A percentile compares a stretch with the other conserved stretches of the same genome.
phyloP scores from a whole-genome alignment of 2,113 vertebrate genomes.

The Tyto alba region DNA sequence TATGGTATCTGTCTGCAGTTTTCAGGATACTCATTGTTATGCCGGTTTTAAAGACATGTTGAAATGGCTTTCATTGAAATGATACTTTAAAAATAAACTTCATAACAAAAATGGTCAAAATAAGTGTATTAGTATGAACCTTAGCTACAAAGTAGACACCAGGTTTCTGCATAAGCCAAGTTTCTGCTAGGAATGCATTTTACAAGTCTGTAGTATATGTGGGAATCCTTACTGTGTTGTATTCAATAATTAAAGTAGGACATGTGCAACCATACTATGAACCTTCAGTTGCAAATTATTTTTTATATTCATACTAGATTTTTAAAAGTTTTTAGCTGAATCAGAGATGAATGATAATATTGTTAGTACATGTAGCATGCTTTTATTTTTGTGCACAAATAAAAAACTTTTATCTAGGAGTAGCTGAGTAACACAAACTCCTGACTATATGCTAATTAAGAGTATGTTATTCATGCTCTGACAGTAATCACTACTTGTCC shows the following conservation, averaged over 20 bases:
- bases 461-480: constrained; percentile 13
- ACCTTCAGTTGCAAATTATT: neutral
- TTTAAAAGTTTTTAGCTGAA: neutral
- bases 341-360: neutral
- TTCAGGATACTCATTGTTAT: neutral
- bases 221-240: neutral
- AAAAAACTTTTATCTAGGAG: constrained; percentile 9
- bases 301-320: neutral
- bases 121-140: neutral
- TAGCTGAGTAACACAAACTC: constrained; percentile 11
- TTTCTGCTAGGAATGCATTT: neutral
- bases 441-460: constrained; percentile 9
- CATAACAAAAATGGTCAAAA: neutral
- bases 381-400: neutral
- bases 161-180: neutral
- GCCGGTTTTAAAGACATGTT: neutral
- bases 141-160: neutral
- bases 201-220: neutral
- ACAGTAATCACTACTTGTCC: constrained; percentile 15
- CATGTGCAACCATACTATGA: neutral
- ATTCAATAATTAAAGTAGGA: neutral
- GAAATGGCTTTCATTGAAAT: neutral
- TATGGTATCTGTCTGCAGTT: rapidly evolving
- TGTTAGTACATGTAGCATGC: neutral
- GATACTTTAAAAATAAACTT: neutral